Conservation (phyloP, 2,888 invertebrate species). For the Hypolimnas misippus region DNA sequence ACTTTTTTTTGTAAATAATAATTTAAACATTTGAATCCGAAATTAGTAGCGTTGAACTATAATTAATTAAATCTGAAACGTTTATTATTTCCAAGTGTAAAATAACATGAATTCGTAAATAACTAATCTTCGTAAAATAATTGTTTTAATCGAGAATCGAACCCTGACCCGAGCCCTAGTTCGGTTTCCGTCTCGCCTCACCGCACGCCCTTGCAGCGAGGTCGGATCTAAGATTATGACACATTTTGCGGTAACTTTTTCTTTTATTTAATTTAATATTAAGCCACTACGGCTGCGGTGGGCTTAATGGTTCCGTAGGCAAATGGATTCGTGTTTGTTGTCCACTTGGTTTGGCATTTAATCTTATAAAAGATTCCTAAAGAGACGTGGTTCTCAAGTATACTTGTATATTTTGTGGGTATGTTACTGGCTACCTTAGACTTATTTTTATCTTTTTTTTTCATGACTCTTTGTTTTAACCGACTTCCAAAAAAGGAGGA, state of each 20-base stretch:
- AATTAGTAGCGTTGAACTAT: not conserved
- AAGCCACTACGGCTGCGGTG: slow-evolving; percentile 25
- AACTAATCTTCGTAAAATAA: not conserved
- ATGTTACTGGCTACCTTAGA: too few species aligned
- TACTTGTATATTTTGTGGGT: too few species aligned
- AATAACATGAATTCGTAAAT: not conserved
- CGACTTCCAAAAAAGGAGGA: too few species aligned
- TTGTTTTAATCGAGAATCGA: not conserved
- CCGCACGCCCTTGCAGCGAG: slow-evolving; percentile 26
- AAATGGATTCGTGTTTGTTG: slow-evolving; percentile 4
- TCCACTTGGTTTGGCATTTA: too few species aligned
- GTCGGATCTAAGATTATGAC: slow-evolving; percentile 26
- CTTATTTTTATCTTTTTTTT: too few species aligned
- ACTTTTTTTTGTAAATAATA: too few species aligned
- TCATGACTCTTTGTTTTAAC: too few species aligned
- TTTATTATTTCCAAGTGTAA: not conserved
- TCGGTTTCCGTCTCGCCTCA: slow-evolving; percentile 25
- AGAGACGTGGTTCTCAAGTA: too few species aligned
- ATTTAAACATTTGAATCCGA: not conserved
- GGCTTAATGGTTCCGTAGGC: not conserved
- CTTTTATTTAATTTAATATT: slow-evolving; percentile 35
- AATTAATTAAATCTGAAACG: not conserved
- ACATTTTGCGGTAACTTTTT: slow-evolving; percentile 36
- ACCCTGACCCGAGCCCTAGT: slow-evolving; percentile 30
- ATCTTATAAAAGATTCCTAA: too few species aligned